Evolutionary conservation across 2,888 invertebrate genomes (phyloP), one percentile per base, ranked within the genome.

Genomic region (Himalopsyche japonica): DNA sequence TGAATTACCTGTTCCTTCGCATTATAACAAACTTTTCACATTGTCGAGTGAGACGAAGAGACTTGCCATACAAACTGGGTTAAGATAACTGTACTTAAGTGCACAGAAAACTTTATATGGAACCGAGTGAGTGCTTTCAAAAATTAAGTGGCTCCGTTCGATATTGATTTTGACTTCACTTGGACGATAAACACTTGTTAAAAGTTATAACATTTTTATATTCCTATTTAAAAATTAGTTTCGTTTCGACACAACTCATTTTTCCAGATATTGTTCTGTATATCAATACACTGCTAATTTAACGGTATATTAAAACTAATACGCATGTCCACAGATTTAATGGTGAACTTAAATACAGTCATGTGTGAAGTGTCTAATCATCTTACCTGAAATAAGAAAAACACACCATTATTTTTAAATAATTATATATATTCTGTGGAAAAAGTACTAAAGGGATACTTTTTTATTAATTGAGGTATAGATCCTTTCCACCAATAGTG

Each of bases 1-100:
- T 82, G 86, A 85, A 85, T 85, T 86, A 86, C 86, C 86, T 86
- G 86, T 78, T 83, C 82, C 83, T 84, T 83, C 84, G 85, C 70
- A 86, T 86, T 86, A 82, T 80, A 37, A 81, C 77, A 84, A 86
- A 86, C 70, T 84, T 84, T 83, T 64, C 70, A 70, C 27, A 27
- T 27, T 27, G 24, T 27, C 15, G 70, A 27, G 30, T 70, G 79
- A 79, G 81, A 80, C 78, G 43, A 3, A 64, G 24, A 24, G 24
- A 70, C 70, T 27, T 43, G 43, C 70, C 27, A 34, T 84, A 34
- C 49, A 70, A 84, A 86, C 84, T 83, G 78, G 83, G 84, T 85
- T 86, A 84, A 81, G 86, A 84, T 82, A 76, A 82, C 83, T 79
- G 84, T 80, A 81, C 81, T 70, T n/a, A 76, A 76, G 57, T 57